These are phyloP conservation scores for Apamea monoglypha DNA, from an alignment of 2,888 invertebrate genomes.

Conservation along the genomic window DNA sequence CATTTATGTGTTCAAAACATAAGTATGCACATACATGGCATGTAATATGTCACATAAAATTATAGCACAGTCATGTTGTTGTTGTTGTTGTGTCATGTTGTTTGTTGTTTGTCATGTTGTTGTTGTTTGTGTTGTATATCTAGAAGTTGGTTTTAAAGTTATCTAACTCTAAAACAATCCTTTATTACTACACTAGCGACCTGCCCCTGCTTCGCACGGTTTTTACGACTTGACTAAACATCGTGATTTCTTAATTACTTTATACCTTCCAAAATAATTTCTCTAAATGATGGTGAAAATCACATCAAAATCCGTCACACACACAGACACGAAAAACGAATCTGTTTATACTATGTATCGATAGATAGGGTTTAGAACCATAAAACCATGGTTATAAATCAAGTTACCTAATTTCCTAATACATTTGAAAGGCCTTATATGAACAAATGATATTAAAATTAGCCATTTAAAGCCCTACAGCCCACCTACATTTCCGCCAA, in stretches of 20 bases:
- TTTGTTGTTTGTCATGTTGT: too few species aligned
- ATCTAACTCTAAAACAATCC: neutral
- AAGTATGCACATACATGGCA: too few species aligned
- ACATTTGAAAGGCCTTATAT: neutral
- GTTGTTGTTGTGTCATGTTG: too few species aligned
- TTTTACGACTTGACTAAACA: too few species aligned
- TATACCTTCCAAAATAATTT: neutral
- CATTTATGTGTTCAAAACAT: too few species aligned
- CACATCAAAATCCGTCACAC: neutral
- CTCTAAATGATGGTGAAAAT: neutral
- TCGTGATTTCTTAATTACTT: neutral
- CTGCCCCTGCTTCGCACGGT: neutral
- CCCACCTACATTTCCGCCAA: constrained; percentile 22
- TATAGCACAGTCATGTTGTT: too few species aligned
- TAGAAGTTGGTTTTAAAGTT: neutral
- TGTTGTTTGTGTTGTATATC: too few species aligned
- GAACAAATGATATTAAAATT: too few species aligned
- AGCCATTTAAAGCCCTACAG: neutral
- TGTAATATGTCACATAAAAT: too few species aligned
- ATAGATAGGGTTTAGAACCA: neutral
- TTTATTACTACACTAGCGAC: neutral
- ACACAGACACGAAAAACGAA: neutral
- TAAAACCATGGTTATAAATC: neutral
- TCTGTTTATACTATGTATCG: neutral
- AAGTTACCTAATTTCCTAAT: neutral